Evolutionary conservation across 2,113 vertebrate species (phyloP), one percentile per base, ranked within the genome.

Genomic region (Chaetorhynchus papuensis): DNA sequence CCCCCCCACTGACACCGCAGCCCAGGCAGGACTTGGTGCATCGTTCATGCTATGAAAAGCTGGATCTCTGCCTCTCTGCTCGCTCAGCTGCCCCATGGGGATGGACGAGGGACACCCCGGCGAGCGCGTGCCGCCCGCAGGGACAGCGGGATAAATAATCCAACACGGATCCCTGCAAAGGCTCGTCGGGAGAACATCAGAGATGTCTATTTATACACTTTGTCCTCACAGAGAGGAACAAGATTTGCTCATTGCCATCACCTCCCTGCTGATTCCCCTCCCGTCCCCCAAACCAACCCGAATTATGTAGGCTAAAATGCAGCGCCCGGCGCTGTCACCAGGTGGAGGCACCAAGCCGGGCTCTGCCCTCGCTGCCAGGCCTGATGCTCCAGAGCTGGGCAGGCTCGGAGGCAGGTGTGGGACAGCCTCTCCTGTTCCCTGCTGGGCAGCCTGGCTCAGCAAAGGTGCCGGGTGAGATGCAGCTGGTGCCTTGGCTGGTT

Each of bases 41-140:
- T 11, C 49, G 15, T n/a, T 63, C 45, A 2, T 1, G 1, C 24
- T 3, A 9, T 2, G 53, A 28, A 64, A 52, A 63, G 15, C 61
- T 11, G 39, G 50, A 47, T 5, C 42, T 53, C 79, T 53, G 74
- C n/a, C 54, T 56, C 28, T n/a, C 52, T 2, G 11, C 80, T 78
- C 1, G 0, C 44, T 37, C 60, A 59, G 80, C 28, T 14, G 7
- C 24, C 35, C 44, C 54, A 1, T 1, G 4, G 60, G 56, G 60
- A n/a, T n/a, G n/a, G n/a, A 41, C 1, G 2, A 54, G 49, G 56
- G 44, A 31, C 83, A n/a, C 13, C n/a, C 47, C 61, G 6, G 81
- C 0, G 8, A 11, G 31, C 0, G 0, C 4, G 5, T n/a, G 49
- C 70, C 0, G 0, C 61, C 66, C 1, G 7, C 63, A 7, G 33